Evolutionary conservation across 1,140 invertebrate species (phyloP).

Genomic region (Conus ventricosus): DNA sequence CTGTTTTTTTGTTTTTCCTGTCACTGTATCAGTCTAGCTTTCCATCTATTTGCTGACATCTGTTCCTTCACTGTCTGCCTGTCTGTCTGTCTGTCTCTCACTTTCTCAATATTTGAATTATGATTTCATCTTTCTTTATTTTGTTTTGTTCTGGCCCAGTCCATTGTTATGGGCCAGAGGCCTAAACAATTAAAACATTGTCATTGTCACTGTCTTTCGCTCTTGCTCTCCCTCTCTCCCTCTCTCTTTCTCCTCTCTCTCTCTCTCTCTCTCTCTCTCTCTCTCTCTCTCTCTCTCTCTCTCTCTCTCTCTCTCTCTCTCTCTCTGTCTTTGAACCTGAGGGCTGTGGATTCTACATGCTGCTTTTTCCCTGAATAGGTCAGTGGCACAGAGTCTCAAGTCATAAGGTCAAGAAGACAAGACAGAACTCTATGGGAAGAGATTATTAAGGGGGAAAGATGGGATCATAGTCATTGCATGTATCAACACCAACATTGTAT

Average conservation of each 20-base stretch:
- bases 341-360: no score
- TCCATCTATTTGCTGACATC: background rate
- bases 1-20: background rate
- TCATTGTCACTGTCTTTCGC: background rate
- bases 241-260: background rate
- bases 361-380: no score
- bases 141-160: background rate
- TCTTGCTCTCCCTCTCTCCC: background rate
- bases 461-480: no score
- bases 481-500: no score
- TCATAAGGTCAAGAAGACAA: no score
- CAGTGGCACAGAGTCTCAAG: no score
- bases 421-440: no score
- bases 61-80: slow-evolving; percentile 13
- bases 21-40: background rate
- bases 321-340: background rate
- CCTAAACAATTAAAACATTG: no score
- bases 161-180: background rate
- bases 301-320: background rate
- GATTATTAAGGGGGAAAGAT: no score
- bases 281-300: background rate
- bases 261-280: background rate
- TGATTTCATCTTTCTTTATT: background rate
- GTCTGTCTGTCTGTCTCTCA: slow-evolving; percentile 14
- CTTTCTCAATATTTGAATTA: background rate